A percentile compares a stretch with the other conserved stretches of the same genome.
Evolutionary conservation across 1,140 invertebrate species (phyloP).

Genomic region (Drosophila mojavensis): DNA sequence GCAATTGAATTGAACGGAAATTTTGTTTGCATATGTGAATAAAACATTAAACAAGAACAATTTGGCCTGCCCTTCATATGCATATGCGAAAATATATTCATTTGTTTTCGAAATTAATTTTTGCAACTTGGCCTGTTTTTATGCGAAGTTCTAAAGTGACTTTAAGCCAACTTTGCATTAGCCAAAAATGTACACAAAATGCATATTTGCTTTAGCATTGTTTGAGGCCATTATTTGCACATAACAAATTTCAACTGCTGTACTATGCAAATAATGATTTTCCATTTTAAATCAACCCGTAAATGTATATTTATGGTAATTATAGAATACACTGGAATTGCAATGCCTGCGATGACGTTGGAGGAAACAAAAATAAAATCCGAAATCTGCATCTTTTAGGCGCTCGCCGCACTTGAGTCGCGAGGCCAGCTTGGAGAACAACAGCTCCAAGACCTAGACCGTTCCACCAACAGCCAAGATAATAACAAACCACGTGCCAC

Average conservation of each 20-base stretch:
- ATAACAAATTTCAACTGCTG: not conserved
- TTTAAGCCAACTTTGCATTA: not conserved
- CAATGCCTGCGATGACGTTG: conserved; percentile 7
- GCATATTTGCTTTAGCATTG: conserved; percentile 3
- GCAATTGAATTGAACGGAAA: conserved; percentile 78
- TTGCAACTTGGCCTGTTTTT: not conserved
- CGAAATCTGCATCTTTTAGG: conserved; percentile 28
- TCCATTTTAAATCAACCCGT: not conserved
- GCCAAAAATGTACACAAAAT: not conserved
- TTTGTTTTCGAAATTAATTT: conserved; percentile 15
- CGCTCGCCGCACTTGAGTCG: conserved; percentile 27
- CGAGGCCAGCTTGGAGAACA: conserved; percentile 32
- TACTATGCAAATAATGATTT: not conserved
- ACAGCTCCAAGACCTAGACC: conserved; percentile 32
- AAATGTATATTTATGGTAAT: not conserved
- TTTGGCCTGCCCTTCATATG: conserved; percentile 5
- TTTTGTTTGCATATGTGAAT: conserved; percentile 81
- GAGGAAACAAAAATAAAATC: not conserved
- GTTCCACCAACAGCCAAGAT: conserved; percentile 34
- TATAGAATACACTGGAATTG: not conserved
- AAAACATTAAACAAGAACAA: conserved; percentile 62
- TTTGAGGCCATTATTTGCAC: conserved; percentile 21
- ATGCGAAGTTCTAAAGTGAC: not conserved
- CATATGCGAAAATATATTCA: conserved; percentile 13
- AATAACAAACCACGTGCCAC: conserved; percentile 48